Evolutionary conservation across 2,797 vertebrate genomes (phyloP).

Genomic region (Lycodopsis pacificus): DNA sequence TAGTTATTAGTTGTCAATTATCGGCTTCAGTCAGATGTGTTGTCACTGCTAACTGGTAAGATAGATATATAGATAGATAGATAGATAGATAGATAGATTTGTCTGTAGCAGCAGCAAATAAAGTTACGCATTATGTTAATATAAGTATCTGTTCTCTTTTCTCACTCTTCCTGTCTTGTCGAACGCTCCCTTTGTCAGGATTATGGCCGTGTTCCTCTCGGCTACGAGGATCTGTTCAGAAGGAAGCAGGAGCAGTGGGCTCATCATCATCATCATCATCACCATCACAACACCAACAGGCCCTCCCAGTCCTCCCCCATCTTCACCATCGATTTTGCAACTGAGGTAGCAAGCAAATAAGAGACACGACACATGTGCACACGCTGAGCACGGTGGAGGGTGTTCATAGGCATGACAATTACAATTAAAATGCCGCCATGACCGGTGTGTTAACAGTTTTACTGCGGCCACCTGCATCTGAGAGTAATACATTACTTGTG

Average conservation of each 20-base stretch:
- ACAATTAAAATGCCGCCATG: neutral
- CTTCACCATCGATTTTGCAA: slow-evolving; percentile 91
- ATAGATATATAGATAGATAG: no score
- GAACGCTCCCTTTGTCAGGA: slow-evolving; percentile 70
- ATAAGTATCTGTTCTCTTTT: neutral
- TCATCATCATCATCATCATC: slow-evolving; percentile 79
- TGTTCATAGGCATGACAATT: neutral
- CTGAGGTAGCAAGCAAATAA: slow-evolving; percentile 85
- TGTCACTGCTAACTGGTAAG: neutral
- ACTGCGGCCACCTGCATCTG: slow-evolving; percentile 4
- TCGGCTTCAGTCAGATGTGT: neutral
- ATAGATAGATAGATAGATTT: no score
- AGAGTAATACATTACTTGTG: slow-evolving; percentile 11
- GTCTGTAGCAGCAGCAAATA: no score
- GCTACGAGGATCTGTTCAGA: slow-evolving; percentile 92
- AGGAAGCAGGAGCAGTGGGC: slow-evolving; percentile 95
- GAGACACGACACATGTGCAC: neutral
- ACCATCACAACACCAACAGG: slow-evolving; percentile 86
- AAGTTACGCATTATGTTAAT: neutral
- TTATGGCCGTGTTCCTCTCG: slow-evolving; percentile 80
- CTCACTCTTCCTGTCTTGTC: neutral
- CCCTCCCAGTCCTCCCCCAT: slow-evolving; percentile 93
- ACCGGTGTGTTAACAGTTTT: slow-evolving; percentile 6
- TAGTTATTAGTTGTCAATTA: neutral
- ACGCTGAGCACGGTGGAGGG: neutral